These are phyloP conservation scores for Eupsittula cactorum DNA, from an alignment of 2,113 vertebrate species.

Conservation along the genomic window DNA sequence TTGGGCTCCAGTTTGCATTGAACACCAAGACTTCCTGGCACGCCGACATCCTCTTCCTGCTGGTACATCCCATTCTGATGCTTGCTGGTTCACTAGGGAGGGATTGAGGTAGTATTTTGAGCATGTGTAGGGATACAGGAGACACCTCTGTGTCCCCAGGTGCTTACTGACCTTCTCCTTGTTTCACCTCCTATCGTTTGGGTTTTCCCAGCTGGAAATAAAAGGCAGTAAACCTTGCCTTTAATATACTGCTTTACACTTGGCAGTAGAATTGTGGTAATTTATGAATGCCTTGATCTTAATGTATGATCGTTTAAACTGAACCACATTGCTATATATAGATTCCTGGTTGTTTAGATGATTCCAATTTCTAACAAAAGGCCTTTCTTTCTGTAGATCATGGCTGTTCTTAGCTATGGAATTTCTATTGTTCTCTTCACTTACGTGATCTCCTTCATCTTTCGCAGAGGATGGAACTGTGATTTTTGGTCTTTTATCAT, in stretches of 20 bases:
- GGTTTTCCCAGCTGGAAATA: neutral
- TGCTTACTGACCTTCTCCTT: neutral
- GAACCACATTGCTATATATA: neutral
- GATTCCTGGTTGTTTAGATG: neutral
- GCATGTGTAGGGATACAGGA: neutral
- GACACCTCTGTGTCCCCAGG: neutral
- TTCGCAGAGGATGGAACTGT: conserved; percentile 38
- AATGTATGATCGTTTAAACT: neutral
- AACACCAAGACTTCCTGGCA: neutral
- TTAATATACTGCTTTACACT: neutral
- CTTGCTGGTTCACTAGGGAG: neutral
- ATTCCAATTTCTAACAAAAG: neutral
- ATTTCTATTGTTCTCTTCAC: conserved; percentile 71
- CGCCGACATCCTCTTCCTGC: neutral
- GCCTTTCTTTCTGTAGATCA: conserved; percentile 20
- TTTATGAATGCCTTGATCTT: neutral
- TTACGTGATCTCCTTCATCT: conserved; percentile 69
- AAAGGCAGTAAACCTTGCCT: neutral
- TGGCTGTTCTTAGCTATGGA: conserved; percentile 16
- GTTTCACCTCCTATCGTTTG: neutral
- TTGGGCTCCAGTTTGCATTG: neutral
- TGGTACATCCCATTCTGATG: neutral
- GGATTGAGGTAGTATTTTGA: neutral
- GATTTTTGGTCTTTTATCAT: conserved; percentile 68
- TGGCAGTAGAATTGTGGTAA: neutral